Evolutionary conservation across 1,140 invertebrate species (phyloP).

Genomic region (Formica selysi): DNA sequence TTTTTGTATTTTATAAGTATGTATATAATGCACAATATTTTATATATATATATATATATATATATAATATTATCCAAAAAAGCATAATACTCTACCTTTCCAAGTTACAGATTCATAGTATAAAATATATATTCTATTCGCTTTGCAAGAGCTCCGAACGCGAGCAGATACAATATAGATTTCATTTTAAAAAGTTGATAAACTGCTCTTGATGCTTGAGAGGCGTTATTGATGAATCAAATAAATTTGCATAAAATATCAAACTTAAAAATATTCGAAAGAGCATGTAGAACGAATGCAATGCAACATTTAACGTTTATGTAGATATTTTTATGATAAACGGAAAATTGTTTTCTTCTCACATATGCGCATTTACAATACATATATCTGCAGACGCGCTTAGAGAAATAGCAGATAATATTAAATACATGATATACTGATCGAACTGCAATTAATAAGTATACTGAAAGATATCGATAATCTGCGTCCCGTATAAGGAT

Average conservation of each 20-base stretch:
- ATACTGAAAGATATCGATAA: slow-evolving; percentile 63
- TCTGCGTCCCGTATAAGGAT: slow-evolving; percentile 68
- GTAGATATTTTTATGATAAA: background rate
- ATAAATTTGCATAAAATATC: background rate
- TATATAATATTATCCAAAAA: no score
- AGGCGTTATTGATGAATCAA: background rate
- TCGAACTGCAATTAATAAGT: slow-evolving; percentile 72
- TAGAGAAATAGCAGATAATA: slow-evolving; percentile 49
- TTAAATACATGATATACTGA: slow-evolving; percentile 66
- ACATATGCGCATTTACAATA: slow-evolving; percentile 19
- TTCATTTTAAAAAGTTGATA: no score
- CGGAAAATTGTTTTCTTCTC: background rate
- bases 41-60: no score
- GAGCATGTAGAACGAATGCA: background rate
- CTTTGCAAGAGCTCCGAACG: no score
- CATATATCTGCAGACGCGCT: slow-evolving; percentile 22
- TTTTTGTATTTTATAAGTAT: background rate
- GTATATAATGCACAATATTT: no score
- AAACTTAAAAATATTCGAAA: background rate
- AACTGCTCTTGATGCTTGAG: no score
- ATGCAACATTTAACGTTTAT: background rate
- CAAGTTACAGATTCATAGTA: no score
- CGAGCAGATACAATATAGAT: no score
- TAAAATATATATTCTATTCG: no score
- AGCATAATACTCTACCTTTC: no score